Conservation (phyloP, 1,140 invertebrate genomes). For the Ostrea edulis region DNA sequence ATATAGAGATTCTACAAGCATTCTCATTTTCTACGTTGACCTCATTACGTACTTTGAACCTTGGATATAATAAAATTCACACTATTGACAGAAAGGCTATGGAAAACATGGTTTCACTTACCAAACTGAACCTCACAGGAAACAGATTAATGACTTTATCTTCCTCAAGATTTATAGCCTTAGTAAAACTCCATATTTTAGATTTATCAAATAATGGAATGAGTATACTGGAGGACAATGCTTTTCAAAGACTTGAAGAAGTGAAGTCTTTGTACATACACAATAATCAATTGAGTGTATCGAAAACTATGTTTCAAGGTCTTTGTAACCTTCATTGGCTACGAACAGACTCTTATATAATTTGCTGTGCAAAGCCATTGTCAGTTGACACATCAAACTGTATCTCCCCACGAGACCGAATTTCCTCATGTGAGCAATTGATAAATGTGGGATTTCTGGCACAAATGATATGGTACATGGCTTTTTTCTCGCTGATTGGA, state of each 20-base stretch:
- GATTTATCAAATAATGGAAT: slow-evolving; percentile 43
- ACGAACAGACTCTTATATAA: slow-evolving; percentile 50
- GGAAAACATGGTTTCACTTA: slow-evolving; percentile 11
- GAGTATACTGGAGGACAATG: neutral
- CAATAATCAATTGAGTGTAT: neutral
- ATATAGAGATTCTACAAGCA: neutral
- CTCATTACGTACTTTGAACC: neutral
- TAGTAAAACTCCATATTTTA: slow-evolving; percentile 32
- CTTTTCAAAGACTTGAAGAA: slow-evolving; percentile 25
- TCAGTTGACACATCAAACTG: slow-evolving; percentile 49
- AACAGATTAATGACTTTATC: slow-evolving; percentile 20
- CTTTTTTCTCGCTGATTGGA: slow-evolving; percentile 58
- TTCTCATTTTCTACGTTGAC: neutral
- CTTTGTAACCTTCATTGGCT: slow-evolving; percentile 25
- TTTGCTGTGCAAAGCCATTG: slow-evolving; percentile 61
- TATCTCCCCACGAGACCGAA: slow-evolving; percentile 50
- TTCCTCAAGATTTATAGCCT: slow-evolving; percentile 8
- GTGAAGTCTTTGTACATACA: slow-evolving; percentile 26
- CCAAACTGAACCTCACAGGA: slow-evolving; percentile 32
- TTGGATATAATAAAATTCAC: slow-evolving; percentile 22
- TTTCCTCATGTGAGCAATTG: slow-evolving; percentile 64
- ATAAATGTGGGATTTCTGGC: slow-evolving; percentile 48
- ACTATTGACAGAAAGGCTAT: slow-evolving; percentile 5
- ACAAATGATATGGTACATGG: slow-evolving; percentile 60
- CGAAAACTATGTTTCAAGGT: neutral